A percentile compares a stretch with the other conserved stretches of the same genome.
Evolutionary conservation across 2,797 vertebrate genomes (phyloP).

Genomic region (Sebastolobus alascanus): DNA sequence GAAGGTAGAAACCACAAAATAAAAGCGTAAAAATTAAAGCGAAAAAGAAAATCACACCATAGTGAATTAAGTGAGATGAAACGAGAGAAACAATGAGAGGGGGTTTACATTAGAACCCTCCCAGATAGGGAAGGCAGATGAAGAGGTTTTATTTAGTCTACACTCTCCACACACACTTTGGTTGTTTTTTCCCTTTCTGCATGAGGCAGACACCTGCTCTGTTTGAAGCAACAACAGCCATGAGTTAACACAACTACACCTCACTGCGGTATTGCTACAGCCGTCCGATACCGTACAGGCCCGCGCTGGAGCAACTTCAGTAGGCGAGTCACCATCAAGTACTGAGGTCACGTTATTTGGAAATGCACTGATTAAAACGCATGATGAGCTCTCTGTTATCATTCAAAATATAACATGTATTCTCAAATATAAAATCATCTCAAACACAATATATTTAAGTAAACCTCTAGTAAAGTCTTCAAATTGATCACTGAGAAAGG

Average conservation of each 20-base stretch:
- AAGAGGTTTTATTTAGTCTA: slow-evolving; percentile 56
- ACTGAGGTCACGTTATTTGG: slow-evolving; percentile 67
- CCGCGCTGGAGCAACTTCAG: slow-evolving; percentile 35
- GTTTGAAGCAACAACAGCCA: slow-evolving; percentile 55
- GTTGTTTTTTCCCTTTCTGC: slow-evolving; percentile 67
- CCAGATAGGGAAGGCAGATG: slow-evolving; percentile 57
- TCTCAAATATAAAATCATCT: slow-evolving; percentile 76
- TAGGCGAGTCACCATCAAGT: slow-evolving; percentile 42
- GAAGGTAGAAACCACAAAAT: slow-evolving; percentile 59
- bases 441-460: slow-evolving; percentile 69
- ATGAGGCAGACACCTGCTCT: slow-evolving; percentile 46
- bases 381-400: slow-evolving; percentile 58
- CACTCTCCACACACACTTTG: slow-evolving; percentile 73
- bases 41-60: slow-evolving; percentile 37
- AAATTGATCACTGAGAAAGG: slow-evolving; percentile 42
- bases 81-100: slow-evolving; percentile 19
- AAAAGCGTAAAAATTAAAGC: slow-evolving; percentile 64
- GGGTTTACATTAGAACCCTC: slow-evolving; percentile 43
- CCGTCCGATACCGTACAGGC: slow-evolving; percentile 46
- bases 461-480: slow-evolving; percentile 57
- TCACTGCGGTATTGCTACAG: slow-evolving; percentile 74
- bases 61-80: slow-evolving; percentile 48
- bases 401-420: slow-evolving; percentile 73
- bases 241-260: slow-evolving; percentile 25
- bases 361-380: slow-evolving; percentile 63